These are phyloP conservation scores for Eristalis intricaria DNA, from an alignment of 2,888 invertebrate genomes.

Conservation along the genomic window DNA sequence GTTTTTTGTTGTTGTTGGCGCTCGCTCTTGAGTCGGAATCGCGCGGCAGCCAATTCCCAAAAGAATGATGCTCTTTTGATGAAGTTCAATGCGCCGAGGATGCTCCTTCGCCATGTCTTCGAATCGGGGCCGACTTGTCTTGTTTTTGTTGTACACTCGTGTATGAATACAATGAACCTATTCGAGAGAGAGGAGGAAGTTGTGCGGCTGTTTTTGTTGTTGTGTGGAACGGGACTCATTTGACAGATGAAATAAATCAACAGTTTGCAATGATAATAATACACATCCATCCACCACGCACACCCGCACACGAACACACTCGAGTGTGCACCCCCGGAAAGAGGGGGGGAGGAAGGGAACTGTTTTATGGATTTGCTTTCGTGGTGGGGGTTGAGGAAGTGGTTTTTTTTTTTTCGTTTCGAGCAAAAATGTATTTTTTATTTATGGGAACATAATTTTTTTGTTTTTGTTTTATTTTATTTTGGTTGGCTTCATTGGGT, in stretches of 20 bases:
- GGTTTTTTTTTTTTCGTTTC: slow-evolving; percentile 5
- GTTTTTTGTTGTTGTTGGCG: slow-evolving; percentile 9
- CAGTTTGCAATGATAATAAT: slow-evolving; percentile 62
- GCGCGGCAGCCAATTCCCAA: slow-evolving; percentile 60
- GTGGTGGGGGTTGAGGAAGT: slow-evolving; percentile 18
- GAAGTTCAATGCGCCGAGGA: slow-evolving; percentile 68
- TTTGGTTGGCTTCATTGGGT: not conserved
- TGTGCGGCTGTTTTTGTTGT: not conserved
- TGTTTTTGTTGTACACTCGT: slow-evolving; percentile 12
- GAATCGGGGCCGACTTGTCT: slow-evolving; percentile 4
- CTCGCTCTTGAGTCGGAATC: not conserved
- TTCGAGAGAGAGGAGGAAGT: slow-evolving; percentile 60
- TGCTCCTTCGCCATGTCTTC: slow-evolving; percentile 54
- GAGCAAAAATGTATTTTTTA: slow-evolving; percentile 36
- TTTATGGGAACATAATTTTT: slow-evolving; percentile 12
- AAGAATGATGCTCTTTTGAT: slow-evolving; percentile 70
- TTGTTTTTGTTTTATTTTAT: not conserved
- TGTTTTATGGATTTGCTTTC: slow-evolving; percentile 38
- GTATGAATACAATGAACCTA: slow-evolving; percentile 67
- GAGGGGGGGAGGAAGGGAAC: slow-evolving; percentile 3
- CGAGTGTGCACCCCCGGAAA: too few relatives aligned
- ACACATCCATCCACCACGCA: not conserved
- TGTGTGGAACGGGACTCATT: slow-evolving; percentile 48
- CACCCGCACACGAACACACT: not conserved
- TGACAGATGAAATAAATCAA: slow-evolving; percentile 71